These are phyloP conservation scores for Clinocottus analis DNA, from an alignment of 2,113 vertebrate species.

Conservation along the genomic window DNA sequence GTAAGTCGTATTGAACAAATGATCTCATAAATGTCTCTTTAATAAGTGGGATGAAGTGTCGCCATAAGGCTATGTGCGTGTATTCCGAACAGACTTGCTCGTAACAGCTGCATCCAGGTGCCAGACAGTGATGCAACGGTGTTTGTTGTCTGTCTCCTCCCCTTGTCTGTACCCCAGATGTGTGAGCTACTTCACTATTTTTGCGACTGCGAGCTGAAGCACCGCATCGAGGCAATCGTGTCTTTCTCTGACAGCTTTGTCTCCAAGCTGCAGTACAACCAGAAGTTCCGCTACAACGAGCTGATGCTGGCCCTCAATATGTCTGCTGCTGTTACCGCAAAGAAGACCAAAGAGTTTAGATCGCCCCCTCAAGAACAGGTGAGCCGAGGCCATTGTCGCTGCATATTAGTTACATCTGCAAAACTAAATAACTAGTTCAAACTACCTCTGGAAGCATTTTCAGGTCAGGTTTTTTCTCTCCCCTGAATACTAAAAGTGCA, in stretches of 20 bases:
- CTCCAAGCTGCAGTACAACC: conserved; percentile 95
- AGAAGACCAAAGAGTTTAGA: conserved; percentile 96
- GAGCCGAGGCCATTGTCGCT: conserved; percentile 12
- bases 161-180: conserved; percentile 84
- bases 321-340: conserved; percentile 96
- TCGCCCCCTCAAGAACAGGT: conserved; percentile 99
- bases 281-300: conserved; percentile 97
- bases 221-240: conserved; percentile 95
- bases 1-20: conserved; percentile 30
- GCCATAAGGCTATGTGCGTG: conserved; percentile 1
- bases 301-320: conserved; percentile 98
- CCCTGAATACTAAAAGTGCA: background rate
- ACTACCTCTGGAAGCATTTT: too few species aligned
- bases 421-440: too few species aligned
- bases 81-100: conserved; percentile 8
- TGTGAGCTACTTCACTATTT: conserved; percentile 97
- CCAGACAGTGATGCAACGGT: background rate
- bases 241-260: conserved; percentile 95
- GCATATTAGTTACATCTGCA: background rate
- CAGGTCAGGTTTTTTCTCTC: too few species aligned
- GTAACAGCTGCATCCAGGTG: conserved; percentile 2
- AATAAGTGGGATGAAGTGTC: conserved; percentile 39
- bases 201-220: conserved; percentile 97
- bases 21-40: conserved; percentile 37
- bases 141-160: conserved; percentile 25